Evolutionary conservation across 2,797 vertebrate genomes (phyloP).

Genomic region (Xyrichtys novacula): DNA sequence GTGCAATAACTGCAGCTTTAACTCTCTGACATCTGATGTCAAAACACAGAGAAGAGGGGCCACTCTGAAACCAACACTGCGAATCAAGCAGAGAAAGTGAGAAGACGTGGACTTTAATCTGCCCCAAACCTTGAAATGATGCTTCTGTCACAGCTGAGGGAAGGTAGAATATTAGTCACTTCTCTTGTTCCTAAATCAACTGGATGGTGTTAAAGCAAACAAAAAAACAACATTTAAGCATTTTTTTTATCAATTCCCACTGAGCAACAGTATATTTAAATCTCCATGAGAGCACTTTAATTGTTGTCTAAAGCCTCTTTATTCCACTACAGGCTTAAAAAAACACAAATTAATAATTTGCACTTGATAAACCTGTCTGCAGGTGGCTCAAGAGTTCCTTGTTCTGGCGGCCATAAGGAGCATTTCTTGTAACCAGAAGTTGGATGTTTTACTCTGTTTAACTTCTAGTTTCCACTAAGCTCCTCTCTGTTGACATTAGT

Average conservation of each 20-base stretch:
- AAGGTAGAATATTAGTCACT: too few species aligned
- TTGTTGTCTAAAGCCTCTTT: too few species aligned
- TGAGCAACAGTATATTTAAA: background rate
- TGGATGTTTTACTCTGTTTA: background rate
- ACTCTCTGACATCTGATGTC: background rate
- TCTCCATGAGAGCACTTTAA: too few species aligned
- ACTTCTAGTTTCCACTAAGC: background rate
- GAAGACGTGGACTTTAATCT: too few species aligned
- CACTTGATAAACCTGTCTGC: background rate
- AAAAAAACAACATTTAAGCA: background rate
- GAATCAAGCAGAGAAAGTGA: background rate
- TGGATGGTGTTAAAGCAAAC: too few species aligned
- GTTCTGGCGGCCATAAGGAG: background rate
- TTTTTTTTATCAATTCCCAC: too few species aligned
- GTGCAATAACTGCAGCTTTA: background rate
- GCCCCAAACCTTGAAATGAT: too few species aligned
- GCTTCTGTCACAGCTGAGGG: too few species aligned
- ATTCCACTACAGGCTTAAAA: background rate
- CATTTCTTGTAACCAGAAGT: background rate
- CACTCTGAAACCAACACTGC: background rate
- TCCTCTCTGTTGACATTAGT: background rate
- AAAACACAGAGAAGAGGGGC: background rate
- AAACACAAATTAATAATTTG: too few species aligned
- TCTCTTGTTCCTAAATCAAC: too few species aligned
- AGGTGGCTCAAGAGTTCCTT: constrained; percentile 9